Evolutionary conservation across 2,113 vertebrate species (phyloP).

Genomic region (Nothoprocta pentlandii): DNA sequence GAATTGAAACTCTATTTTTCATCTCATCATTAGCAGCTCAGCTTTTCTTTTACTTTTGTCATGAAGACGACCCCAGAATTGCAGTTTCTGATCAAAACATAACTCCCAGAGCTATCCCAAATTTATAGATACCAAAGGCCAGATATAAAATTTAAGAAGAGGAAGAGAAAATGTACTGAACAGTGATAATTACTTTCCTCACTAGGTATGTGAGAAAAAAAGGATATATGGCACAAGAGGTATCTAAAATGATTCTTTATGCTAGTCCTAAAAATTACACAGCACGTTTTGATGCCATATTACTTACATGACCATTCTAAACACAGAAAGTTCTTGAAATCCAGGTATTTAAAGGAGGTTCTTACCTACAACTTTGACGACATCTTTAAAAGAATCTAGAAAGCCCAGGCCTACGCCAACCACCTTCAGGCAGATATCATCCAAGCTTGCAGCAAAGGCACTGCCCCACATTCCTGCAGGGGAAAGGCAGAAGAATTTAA

Average conservation of each 20-base stretch:
- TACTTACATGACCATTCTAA: background rate
- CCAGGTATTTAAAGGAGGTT: background rate
- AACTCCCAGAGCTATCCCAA: background rate
- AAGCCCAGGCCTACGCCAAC: conserved; percentile 69
- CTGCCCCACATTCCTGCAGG: conserved; percentile 82
- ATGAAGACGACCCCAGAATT: background rate
- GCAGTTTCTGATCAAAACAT: background rate
- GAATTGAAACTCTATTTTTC: background rate
- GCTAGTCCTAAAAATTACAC: background rate
- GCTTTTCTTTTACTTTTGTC: background rate
- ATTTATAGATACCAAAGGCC: background rate
- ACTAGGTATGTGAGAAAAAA: background rate
- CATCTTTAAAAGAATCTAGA: conserved; percentile 67
- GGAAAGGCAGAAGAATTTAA: background rate
- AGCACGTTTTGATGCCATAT: background rate
- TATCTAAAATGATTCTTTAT: background rate
- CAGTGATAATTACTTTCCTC: background rate
- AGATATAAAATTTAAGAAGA: background rate
- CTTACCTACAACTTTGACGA: conserved; percentile 76
- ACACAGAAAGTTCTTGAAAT: background rate
- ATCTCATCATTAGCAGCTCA: background rate
- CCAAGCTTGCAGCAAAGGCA: conserved; percentile 82
- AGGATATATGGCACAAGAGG: background rate
- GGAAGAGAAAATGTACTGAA: background rate
- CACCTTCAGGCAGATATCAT: conserved; percentile 79